A percentile compares a stretch with the other conserved stretches of the same genome.
Conservation (phyloP, 2,797 vertebrate genomes). For the Xenentodon cancila region DNA sequence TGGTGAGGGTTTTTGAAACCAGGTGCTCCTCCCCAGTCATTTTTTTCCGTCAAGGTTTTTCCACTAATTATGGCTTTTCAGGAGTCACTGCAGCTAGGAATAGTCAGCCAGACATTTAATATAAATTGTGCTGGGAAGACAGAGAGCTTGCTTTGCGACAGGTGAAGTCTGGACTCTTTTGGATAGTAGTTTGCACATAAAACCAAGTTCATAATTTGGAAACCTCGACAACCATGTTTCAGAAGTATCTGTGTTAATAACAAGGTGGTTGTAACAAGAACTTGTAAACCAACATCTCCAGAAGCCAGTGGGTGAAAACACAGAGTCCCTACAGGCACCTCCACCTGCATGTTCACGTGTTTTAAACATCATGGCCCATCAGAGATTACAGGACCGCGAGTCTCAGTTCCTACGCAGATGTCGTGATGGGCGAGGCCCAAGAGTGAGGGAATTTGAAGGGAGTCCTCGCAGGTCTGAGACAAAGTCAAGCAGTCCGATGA, state of each 20-base stretch:
- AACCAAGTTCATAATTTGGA: neutral
- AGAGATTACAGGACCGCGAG: too few relatives aligned
- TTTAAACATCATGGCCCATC: too few relatives aligned
- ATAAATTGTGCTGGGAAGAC: neutral
- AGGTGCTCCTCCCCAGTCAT: too few relatives aligned
- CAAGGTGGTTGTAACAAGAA: too few relatives aligned
- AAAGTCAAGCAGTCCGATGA: constrained; percentile 48
- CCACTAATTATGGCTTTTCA: neutral
- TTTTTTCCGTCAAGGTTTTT: neutral
- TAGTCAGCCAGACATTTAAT: neutral
- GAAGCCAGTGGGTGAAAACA: too few relatives aligned
- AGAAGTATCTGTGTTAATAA: neutral
- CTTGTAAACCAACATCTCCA: too few relatives aligned
- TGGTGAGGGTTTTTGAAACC: neutral
- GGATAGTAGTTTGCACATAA: neutral
- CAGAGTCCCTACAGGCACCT: too few relatives aligned
- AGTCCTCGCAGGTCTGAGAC: constrained; percentile 65
- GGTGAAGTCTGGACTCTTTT: neutral
- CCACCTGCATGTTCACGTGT: too few relatives aligned
- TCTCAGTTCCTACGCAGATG: neutral
- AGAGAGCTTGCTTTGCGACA: neutral
- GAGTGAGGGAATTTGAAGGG: constrained; percentile 43
- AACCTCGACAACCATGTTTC: neutral
- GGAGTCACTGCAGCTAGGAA: neutral
- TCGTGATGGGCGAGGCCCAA: neutral